Evolutionary conservation across 2,797 vertebrate genomes (phyloP).

Genomic region (Mus minutoides): DNA sequence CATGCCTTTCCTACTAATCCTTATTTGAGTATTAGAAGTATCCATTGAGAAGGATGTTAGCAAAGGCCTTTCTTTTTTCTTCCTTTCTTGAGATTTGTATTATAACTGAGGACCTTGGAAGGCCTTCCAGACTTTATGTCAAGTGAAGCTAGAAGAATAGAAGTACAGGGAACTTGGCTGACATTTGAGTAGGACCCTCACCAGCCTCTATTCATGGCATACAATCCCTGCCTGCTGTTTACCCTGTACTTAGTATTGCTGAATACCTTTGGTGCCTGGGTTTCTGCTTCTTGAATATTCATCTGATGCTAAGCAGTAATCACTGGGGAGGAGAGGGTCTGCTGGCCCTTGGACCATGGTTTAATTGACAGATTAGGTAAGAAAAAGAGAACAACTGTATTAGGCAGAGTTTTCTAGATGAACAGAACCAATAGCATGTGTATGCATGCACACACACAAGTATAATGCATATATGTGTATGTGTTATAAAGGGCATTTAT

Average conservation of each 20-base stretch:
- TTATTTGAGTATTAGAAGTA: slow-evolving; percentile 60
- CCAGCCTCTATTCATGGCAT: neutral
- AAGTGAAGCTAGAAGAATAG: slow-evolving; percentile 13
- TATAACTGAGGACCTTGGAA: slow-evolving; percentile 11
- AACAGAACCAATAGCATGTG: neutral
- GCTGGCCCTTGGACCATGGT: neutral
- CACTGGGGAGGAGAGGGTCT: neutral
- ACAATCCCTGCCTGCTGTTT: slow-evolving; percentile 20
- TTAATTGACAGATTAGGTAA: slow-evolving; percentile 8
- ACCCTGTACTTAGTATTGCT: slow-evolving; percentile 21
- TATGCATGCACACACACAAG: neutral
- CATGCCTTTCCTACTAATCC: slow-evolving; percentile 49
- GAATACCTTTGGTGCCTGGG: neutral
- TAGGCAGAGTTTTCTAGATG: neutral
- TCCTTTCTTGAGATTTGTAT: slow-evolving; percentile 61
- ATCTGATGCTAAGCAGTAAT: slow-evolving; percentile 29
- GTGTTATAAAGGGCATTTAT: neutral
- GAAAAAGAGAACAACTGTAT: slow-evolving; percentile 54
- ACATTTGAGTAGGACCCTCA: neutral
- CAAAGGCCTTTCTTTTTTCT: no score
- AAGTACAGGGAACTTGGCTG: neutral
- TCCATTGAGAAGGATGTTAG: slow-evolving; percentile 49
- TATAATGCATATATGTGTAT: neutral
- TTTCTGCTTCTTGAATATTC: slow-evolving; percentile 21
- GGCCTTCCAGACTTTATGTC: slow-evolving; percentile 39